Evolutionary conservation across 2,797 vertebrate genomes (phyloP), one percentile per base, ranked within the genome.

Genomic region (Pseudochirops cupreus): DNA sequence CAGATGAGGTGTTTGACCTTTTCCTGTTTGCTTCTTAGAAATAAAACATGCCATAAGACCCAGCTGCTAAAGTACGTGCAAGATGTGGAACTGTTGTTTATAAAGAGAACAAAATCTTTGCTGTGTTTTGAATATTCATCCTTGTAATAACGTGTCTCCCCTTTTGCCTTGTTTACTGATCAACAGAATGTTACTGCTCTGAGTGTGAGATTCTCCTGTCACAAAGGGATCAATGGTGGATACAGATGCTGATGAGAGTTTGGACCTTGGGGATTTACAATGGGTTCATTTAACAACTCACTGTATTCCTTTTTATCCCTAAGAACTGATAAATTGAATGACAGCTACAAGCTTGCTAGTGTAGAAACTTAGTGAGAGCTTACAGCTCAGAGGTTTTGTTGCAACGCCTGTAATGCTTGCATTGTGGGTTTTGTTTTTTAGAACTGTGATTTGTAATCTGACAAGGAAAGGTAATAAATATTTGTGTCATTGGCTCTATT

Each of bases 1-100:
- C 90, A 52, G 90, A 54, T 33, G 14, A 2, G n/a, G 0, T 12
- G 14, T 18, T 90, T 94, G 74, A 33, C 33, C 5, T 89, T 92
- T 16, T 92, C 39, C n/a, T 46, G 12, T 91, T 92, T 94, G 26
- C 55, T 90, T 74, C 82, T 93, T 95, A 59, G 58, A 56, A 5
- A 13, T 59, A 53, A 91, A 92, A 24, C n/a, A 90, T 95, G 92
- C 52, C 93, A 29, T 0, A 92, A 29, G 33, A 90, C 54, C 90
- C 92, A 56, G 14, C 12, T 91, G 2, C 74, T 46, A 46, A 82
- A 3, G 39, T 92, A 67, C 62, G 0, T 74, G 58, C 58, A 54
- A 93, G 94, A 92, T 46, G 90, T 56, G 54, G 90, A 95, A 52
- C 67, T 58, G 18, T 26, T 67, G 46, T 53, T 91, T 93, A 50